Conservation (phyloP, 2,113 vertebrate species). For the Pelvicachromis taeniatus region DNA sequence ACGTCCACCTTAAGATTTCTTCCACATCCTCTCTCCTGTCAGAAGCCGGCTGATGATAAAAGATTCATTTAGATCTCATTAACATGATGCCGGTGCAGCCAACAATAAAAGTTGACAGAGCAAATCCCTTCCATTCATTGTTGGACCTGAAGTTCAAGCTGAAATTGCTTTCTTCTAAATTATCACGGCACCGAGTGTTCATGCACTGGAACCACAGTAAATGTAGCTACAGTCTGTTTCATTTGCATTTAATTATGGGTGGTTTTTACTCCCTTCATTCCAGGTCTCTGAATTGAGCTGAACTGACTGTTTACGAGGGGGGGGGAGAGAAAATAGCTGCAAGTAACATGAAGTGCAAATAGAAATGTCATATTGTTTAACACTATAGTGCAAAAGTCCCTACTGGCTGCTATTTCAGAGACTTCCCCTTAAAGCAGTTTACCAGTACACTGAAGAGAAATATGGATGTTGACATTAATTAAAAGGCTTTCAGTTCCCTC, state of each 20-base stretch:
- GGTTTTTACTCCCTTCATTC: constrained; percentile 16
- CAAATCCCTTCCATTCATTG: constrained; percentile 3
- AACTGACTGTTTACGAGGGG: neutral
- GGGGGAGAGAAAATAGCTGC: neutral
- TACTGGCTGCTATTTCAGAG: neutral
- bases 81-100: neutral
- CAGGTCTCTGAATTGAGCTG: constrained; percentile 15
- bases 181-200: neutral
- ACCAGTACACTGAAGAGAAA: neutral
- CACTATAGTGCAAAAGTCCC: neutral
- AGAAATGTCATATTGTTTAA: constrained; percentile 19
- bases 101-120: constrained; percentile 3
- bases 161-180: constrained; percentile 31
- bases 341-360: constrained; percentile 23
- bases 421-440: neutral
- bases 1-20: neutral
- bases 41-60: neutral
- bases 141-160: constrained; percentile 18
- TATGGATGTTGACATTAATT: neutral
- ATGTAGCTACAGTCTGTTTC: neutral
- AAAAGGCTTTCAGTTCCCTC: neutral
- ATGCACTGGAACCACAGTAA: constrained; percentile 8
- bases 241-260: constrained; percentile 19
- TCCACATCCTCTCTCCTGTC: neutral
- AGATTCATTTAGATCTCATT: constrained; percentile 11